These are phyloP conservation scores for Aegypius monachus DNA, from an alignment of 2,113 vertebrate species.

Conservation along the genomic window DNA sequence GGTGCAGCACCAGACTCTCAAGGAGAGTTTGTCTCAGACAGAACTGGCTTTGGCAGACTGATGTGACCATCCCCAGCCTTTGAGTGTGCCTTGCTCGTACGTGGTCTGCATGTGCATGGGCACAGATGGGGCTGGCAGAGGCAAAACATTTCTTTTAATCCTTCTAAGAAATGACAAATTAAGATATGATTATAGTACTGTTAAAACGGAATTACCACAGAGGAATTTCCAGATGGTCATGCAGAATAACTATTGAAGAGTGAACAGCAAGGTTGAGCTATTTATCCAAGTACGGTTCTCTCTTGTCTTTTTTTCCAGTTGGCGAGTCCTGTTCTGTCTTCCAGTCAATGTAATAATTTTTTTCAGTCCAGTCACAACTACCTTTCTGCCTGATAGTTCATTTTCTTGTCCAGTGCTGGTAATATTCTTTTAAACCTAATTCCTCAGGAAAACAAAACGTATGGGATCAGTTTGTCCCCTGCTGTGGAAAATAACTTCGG, in stretches of 20 bases:
- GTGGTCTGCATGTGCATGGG: neutral
- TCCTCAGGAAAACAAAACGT: neutral
- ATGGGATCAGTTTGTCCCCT: neutral
- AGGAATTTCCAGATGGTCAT: slow-evolving; percentile 54
- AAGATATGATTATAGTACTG: slow-evolving; percentile 41
- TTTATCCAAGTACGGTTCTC: neutral
- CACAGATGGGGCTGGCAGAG: slow-evolving; percentile 33
- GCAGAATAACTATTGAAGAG: slow-evolving; percentile 11
- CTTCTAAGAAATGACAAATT: slow-evolving; percentile 57
- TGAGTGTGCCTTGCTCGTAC: neutral
- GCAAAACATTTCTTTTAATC: slow-evolving; percentile 20
- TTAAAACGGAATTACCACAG: slow-evolving; percentile 35
- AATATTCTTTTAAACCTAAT: neutral
- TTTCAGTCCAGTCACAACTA: neutral
- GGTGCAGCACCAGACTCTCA: neutral
- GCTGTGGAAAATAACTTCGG: neutral
- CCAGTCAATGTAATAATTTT: neutral
- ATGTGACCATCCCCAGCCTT: neutral
- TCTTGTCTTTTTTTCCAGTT: neutral
- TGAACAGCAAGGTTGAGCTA: slow-evolving; percentile 6
- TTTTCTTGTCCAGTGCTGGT: neutral
- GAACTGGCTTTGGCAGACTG: neutral
- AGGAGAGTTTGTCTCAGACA: neutral
- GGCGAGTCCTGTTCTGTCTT: neutral
- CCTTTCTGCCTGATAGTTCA: neutral